Conservation (phyloP, 2,888 invertebrate genomes). For the Deilephila elpenor region DNA sequence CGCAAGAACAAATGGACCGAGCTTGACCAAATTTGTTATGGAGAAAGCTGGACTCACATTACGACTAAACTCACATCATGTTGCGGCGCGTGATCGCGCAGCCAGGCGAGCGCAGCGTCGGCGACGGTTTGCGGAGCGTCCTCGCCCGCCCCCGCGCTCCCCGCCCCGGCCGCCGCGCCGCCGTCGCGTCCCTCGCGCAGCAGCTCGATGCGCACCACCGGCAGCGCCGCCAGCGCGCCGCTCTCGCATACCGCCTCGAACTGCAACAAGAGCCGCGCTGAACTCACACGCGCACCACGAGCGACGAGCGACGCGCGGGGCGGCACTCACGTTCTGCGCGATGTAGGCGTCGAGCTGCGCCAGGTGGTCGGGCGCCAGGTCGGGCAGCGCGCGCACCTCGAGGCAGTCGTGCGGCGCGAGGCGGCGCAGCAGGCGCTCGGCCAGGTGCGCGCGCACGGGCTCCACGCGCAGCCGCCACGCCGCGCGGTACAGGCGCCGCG, state of each 20-base stretch:
- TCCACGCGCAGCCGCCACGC: constrained; percentile 91
- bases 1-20: too few species aligned
- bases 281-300: not conserved
- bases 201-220: constrained; percentile 89
- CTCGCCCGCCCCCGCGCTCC: constrained; percentile 86
- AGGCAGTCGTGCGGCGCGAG: constrained; percentile 86
- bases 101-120: constrained; percentile 87
- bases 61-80: constrained; percentile 46
- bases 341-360: constrained; percentile 87
- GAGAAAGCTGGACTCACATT: too few species aligned
- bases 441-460: constrained; percentile 88
- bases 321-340: constrained; percentile 85
- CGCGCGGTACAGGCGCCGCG: constrained; percentile 92
- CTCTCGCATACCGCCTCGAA: constrained; percentile 87
- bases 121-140: constrained; percentile 85
- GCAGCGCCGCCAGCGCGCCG: constrained; percentile 86
- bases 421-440: constrained; percentile 86
- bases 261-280: constrained; percentile 59
- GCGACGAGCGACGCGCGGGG: not conserved
- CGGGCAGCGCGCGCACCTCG: constrained; percentile 85
- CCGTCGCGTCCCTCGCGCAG: constrained; percentile 88
- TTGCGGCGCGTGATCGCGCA: constrained; percentile 64
- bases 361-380: constrained; percentile 84
- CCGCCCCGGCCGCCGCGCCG: constrained; percentile 87
- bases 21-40: too few species aligned